Conservation (phyloP, 2,888 invertebrate genomes). For the Hirtodrosophila histrioides region DNA sequence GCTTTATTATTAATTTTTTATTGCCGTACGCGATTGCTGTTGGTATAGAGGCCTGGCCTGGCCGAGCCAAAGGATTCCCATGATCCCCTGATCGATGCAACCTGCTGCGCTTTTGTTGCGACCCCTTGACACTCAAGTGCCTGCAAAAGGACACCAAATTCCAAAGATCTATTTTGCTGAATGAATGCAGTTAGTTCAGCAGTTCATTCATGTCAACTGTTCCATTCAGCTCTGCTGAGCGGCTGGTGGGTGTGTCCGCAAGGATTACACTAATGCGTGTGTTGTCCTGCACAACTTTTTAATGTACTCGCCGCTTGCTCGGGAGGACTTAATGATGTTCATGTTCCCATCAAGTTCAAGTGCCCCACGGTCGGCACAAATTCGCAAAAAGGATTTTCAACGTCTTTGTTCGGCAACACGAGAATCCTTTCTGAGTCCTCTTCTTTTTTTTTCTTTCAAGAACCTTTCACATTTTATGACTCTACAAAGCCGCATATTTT, state of each 20-base stretch:
- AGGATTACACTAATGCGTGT: slow-evolving; percentile 76
- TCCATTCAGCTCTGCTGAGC: slow-evolving; percentile 39
- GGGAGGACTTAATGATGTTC: slow-evolving; percentile 81
- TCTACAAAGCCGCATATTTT: slow-evolving; percentile 40
- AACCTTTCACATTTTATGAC: slow-evolving; percentile 67
- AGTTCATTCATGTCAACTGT: slow-evolving; percentile 50
- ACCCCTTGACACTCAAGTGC: slow-evolving; percentile 35
- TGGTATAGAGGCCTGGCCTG: slow-evolving; percentile 27
- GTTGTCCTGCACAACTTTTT: slow-evolving; percentile 69
- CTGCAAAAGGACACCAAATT: slow-evolving; percentile 20
- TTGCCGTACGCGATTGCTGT: slow-evolving; percentile 59
- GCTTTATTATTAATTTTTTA: slow-evolving; percentile 72
- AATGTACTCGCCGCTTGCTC: slow-evolving; percentile 54
- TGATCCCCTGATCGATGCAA: slow-evolving; percentile 52
- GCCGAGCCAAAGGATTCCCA: slow-evolving; percentile 65
- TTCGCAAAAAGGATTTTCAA: slow-evolving; percentile 78
- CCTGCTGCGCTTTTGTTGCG: slow-evolving; percentile 68
- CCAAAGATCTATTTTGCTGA: slow-evolving; percentile 36
- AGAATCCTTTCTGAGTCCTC: slow-evolving; percentile 63
- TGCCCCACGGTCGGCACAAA: slow-evolving; percentile 61
- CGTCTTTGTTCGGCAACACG: slow-evolving; percentile 30
- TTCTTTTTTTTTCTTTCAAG: slow-evolving; percentile 39
- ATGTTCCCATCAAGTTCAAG: slow-evolving; percentile 75
- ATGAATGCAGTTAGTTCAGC: slow-evolving; percentile 51
- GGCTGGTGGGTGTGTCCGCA: slow-evolving; percentile 62